Evolutionary conservation across 2,113 vertebrate genomes (phyloP), one percentile per base, ranked within the genome.

Genomic region (Callocephalon fimbriatum): DNA sequence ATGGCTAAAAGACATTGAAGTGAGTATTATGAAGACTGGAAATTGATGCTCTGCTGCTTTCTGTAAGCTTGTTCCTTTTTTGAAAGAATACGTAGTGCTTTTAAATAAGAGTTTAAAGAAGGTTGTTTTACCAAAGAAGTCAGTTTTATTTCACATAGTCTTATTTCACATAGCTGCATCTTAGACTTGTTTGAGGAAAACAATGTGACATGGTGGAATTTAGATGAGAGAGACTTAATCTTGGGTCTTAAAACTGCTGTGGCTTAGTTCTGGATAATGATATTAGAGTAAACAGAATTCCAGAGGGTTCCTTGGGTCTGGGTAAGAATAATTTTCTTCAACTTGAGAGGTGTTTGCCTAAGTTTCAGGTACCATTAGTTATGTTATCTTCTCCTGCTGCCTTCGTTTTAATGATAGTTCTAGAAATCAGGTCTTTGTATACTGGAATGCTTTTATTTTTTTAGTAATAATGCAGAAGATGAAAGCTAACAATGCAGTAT

Each of bases 1-100:
- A 6, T 99, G 99, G 99, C 97, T 99, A 35, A 98, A 94, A 96
- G 98, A 98, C 42, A 98, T 99, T 84, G 94, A 98, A 93, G 99
- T 99, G 97, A 99, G 98, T 98, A 95, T 95, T 92, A 17, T 2
- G 11, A 86, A 72, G n/a, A 74, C 6, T 86, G 9, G 5, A 76
- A 89, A 27, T 20, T 35, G 7, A n/a, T 66, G 27, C 9, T 81
- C 0, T 51, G 0, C 12, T 31, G 4, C 3, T 66, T 93, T 80
- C 29, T 59, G 21, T 88, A 42, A 42, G 4, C 3, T 47, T 9
- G 10, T 6, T 75, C 2, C 54, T 63, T 44, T 74, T 62, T 40
- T 27, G 4, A 56, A 17, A 67, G 12, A 70, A 6, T 12, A 35
- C 23, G 1, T 72, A 44, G 15, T 50, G n/a, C 26, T 79, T 79